A percentile compares a stretch with the other conserved stretches of the same genome.
Conservation (phyloP, 2,888 invertebrate species). For the Hirtodrosophila duncani region DNA sequence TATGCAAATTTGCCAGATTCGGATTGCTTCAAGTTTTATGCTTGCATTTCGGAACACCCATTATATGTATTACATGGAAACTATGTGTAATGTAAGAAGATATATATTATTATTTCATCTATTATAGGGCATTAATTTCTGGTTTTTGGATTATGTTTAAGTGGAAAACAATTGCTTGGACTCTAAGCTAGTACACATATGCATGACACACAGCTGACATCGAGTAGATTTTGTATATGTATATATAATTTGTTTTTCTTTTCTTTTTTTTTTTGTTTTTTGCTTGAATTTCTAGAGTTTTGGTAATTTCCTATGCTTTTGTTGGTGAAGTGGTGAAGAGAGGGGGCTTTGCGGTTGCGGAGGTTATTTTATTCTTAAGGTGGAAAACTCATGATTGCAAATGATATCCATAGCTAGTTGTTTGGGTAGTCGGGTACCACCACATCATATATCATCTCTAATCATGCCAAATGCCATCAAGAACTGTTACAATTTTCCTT, state of each 20-base stretch:
- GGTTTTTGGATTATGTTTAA: background rate
- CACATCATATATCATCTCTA: constrained; percentile 1
- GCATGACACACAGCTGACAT: constrained; percentile 65
- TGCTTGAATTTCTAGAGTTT: background rate
- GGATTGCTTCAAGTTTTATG: too few species aligned
- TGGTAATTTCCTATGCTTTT: constrained; percentile 1
- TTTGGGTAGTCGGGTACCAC: constrained; percentile 8
- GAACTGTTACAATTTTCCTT: constrained; percentile 5
- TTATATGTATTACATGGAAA: too few species aligned
- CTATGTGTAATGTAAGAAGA: too few species aligned
- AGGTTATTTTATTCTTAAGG: constrained; percentile 13
- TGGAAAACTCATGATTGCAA: too few species aligned
- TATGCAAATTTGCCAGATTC: too few species aligned
- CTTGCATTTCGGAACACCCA: too few species aligned
- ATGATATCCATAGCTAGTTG: too few species aligned
- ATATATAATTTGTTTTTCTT: background rate
- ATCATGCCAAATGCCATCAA: too few species aligned
- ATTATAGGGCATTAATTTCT: background rate
- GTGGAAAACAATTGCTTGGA: background rate
- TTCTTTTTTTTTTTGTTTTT: background rate
- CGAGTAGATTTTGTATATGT: constrained; percentile 17
- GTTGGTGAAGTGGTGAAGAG: background rate
- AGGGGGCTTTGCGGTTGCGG: constrained; percentile 6
- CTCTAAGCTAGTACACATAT: constrained; percentile 60
- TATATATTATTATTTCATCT: too few species aligned